Evolutionary conservation across 1,140 invertebrate genomes (phyloP).

Genomic region (Pachypeltis micranthus): DNA sequence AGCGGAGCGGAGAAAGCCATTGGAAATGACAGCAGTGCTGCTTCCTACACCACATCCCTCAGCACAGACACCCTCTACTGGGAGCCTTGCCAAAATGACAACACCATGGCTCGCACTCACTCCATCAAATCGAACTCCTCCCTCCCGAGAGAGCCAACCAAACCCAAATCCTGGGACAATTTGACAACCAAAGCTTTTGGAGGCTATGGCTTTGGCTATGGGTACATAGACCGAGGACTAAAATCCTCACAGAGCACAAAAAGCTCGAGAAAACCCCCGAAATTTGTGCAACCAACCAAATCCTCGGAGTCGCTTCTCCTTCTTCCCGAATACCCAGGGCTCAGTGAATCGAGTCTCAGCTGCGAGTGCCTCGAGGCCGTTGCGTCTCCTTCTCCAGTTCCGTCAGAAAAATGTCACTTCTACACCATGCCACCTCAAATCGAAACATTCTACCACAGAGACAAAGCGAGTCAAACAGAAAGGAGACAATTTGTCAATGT

Average conservation of each 20-base stretch:
- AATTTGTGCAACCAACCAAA: constrained; percentile 51
- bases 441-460: constrained; percentile 27
- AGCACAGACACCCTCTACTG: constrained; percentile 74
- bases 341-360: constrained; percentile 49
- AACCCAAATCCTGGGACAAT: constrained; percentile 81
- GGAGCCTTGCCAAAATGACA: constrained; percentile 29
- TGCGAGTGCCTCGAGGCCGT: constrained; percentile 50
- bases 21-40: constrained; percentile 47
- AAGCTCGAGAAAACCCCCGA: constrained; percentile 17
- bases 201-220: constrained; percentile 72
- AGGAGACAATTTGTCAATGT: constrained; percentile 32
- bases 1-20: constrained; percentile 26
- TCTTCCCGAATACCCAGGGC: constrained; percentile 44
- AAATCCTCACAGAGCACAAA: constrained; percentile 15
- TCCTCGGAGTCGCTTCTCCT: constrained; percentile 64
- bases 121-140: constrained; percentile 28
- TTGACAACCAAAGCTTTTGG: constrained; percentile 68
- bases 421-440: constrained; percentile 20
- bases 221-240: constrained; percentile 37
- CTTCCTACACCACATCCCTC: constrained; percentile 67
- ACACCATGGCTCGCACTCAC: constrained; percentile 26
- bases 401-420: constrained; percentile 29
- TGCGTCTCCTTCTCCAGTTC: constrained; percentile 33
- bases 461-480: constrained; percentile 39
- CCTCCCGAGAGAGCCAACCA: constrained; percentile 33